Evolutionary conservation across 2,888 invertebrate genomes (phyloP), one percentile per base, ranked within the genome.

Genomic region (Melipona beecheii): DNA sequence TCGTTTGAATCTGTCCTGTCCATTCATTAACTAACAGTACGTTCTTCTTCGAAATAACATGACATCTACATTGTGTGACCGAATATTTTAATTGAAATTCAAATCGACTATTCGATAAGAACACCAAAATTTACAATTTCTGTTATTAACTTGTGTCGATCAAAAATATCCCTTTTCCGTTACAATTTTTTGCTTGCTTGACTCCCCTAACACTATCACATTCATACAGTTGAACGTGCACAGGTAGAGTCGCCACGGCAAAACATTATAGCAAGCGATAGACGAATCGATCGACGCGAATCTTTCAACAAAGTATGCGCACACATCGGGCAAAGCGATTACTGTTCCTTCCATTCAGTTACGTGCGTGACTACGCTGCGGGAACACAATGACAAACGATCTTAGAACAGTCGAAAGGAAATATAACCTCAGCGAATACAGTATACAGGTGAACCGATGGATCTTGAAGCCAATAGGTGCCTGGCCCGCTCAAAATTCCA

Each of bases 401-500:
- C 6, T 19, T 11, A 13, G 19, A 3, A 17, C 2, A 24, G 1
- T n/a, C 2, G 24, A 24, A 19, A 17, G 9, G n/a, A 13, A 62
- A 0, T 24, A 58, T 3, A n/a, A 21, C 4, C 75, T 86, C 49
- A 79, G 70, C 17, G 86, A 88, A 0, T 87, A 85, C 62, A 89
- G 85, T 52, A 62, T 91, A 0, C 79, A 85, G 13, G 31, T 90
- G 24, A 89, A 86, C 64, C 87, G 88, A 6, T 88, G 85, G 84
- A 54, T 86, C 9, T 50, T 91, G 11, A 89, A 86, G 15, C 66
- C 87, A 0, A 82, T 91, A 36, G 89, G 87, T 4, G 66, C 79
- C 9, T 91, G 91, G 90, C 89, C 90, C 0, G 17, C 13, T 4
- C 65, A 69, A 2, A 21, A 52, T 27, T 27, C 69, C 0, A 70